Evolutionary conservation across 2,888 invertebrate genomes (phyloP), one percentile per base, ranked within the genome.

Genomic region (Meiosimyza decipiens): DNA sequence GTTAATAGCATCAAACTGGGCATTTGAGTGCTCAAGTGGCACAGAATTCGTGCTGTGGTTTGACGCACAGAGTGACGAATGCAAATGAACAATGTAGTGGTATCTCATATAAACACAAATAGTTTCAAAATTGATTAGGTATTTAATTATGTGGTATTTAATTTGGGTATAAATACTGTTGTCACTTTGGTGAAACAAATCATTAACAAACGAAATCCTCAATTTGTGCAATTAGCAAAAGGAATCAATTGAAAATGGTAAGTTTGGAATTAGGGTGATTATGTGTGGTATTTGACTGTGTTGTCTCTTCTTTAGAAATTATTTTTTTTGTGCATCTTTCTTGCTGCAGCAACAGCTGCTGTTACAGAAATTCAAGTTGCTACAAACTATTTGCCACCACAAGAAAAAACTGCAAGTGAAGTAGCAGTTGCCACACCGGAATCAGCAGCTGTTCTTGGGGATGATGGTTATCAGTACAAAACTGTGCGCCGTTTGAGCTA

Each of bases 291-390:
- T 18, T n/a, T 47, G 5, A 28, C 3, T 28, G 3, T 28, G 28
- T 28, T 28, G 4, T 4, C 3, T 71, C 28, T 76, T 77, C 28
- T 73, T 12, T 71, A 82, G 83, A 81, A 80, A 82, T 66, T 83
- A 64, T 79, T 81, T 57, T 76, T 80, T 74, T 78, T 78, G 76
- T 81, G 80, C 79, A 79, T 82, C 47, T 79, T 82, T 33, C 79
- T 82, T 77, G 78, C 80, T 79, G 79, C 80, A 66, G 82, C 80
- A 78, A 79, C 82, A 78, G 83, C 85, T 77, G 83, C 85, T 79
- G 80, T 79, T 79, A 77, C 84, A 77, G 84, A 81, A 74, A 79
- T 80, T 77, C 80, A 83, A 79, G 82, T 81, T 40, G 40, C 40
- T 9, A 40, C 40, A 40, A 40, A 40, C 1, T 40, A 40, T 40